phyloP scores from a whole-genome alignment of 2,888 invertebrate genomes.

The Clanis bilineata region DNA sequence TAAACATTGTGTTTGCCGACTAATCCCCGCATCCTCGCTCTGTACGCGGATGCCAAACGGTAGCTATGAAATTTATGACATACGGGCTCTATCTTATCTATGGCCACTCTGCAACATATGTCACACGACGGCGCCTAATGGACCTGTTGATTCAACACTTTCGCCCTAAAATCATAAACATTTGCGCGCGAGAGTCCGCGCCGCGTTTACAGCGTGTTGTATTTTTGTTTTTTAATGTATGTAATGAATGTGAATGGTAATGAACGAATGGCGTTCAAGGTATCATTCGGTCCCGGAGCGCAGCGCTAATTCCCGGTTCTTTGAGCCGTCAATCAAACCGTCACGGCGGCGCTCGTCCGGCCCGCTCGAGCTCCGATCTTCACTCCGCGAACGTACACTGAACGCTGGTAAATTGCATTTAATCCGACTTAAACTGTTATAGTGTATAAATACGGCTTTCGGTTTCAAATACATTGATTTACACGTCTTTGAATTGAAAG shows the following conservation, averaged over 20 bases:
- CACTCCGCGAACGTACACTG: slow-evolving; percentile 46
- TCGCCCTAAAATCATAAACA: slow-evolving; percentile 58
- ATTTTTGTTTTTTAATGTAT: slow-evolving; percentile 33
- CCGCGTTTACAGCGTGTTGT: slow-evolving; percentile 60
- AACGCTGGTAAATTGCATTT: slow-evolving; percentile 56
- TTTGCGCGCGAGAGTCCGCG: slow-evolving; percentile 47
- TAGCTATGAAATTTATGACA: slow-evolving; percentile 75
- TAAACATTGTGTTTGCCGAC: slow-evolving; percentile 60
- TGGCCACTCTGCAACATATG: slow-evolving; percentile 77
- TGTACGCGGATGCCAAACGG: slow-evolving; percentile 75
- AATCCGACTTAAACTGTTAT: slow-evolving; percentile 46
- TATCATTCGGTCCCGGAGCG: slow-evolving; percentile 37
- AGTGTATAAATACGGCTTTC: slow-evolving; percentile 36
- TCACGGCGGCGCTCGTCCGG: slow-evolving; percentile 49
- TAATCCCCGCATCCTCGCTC: slow-evolving; percentile 70
- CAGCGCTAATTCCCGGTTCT: slow-evolving; percentile 74
- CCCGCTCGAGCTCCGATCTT: slow-evolving; percentile 49
- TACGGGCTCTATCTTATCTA: slow-evolving; percentile 80
- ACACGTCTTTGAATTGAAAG: slow-evolving; percentile 21
- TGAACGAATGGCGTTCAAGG: slow-evolving; percentile 36
- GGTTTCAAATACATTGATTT: slow-evolving; percentile 41
- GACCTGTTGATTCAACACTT: slow-evolving; percentile 72
- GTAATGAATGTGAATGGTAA: slow-evolving; percentile 33
- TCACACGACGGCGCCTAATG: slow-evolving; percentile 68
- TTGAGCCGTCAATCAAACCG: slow-evolving; percentile 77